Percentiles rank a stretch among this genome's conserved stretches.
Conservation (phyloP, 2,113 vertebrate genomes). For the Peromyscus polionotus region DNA sequence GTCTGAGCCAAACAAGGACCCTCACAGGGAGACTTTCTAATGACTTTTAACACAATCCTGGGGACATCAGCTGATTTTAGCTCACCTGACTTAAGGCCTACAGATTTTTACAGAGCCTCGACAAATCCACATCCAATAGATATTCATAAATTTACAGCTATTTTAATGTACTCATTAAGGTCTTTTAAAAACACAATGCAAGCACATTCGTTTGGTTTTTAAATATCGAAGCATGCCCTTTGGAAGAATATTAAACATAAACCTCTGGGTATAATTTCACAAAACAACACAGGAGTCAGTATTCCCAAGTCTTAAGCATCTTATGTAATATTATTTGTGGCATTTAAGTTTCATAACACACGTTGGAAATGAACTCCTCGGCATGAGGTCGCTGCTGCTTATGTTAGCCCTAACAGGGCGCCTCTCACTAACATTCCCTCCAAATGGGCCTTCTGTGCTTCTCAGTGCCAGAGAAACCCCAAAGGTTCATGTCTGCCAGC, state of each 20-base stretch:
- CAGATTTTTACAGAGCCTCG: conserved; percentile 94
- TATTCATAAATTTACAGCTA: conserved; percentile 90
- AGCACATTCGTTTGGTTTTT: conserved; percentile 56
- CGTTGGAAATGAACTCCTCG: neutral
- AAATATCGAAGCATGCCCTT: conserved; percentile 39
- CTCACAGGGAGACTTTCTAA: neutral
- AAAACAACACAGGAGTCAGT: neutral
- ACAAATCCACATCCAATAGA: conserved; percentile 91
- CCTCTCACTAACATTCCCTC: neutral
- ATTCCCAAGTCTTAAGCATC: conserved; percentile 30
- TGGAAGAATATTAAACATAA: conserved; percentile 25
- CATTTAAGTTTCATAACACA: neutral
- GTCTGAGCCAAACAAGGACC: neutral
- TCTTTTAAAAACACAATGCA: conserved; percentile 83
- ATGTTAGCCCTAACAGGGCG: neutral
- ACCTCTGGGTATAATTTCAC: neutral
- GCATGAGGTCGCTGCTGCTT: neutral
- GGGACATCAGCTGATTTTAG: neutral
- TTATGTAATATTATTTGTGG: neutral
- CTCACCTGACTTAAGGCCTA: conserved; percentile 94
- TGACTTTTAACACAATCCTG: conserved; percentile 2
- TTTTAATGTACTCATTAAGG: conserved; percentile 92
- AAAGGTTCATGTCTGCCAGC: neutral
- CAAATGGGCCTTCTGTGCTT: neutral
- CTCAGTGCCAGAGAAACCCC: neutral